phyloP scores from a whole-genome alignment of 2,797 vertebrate genomes.

The Schizopygopsis malacanthus region DNA sequence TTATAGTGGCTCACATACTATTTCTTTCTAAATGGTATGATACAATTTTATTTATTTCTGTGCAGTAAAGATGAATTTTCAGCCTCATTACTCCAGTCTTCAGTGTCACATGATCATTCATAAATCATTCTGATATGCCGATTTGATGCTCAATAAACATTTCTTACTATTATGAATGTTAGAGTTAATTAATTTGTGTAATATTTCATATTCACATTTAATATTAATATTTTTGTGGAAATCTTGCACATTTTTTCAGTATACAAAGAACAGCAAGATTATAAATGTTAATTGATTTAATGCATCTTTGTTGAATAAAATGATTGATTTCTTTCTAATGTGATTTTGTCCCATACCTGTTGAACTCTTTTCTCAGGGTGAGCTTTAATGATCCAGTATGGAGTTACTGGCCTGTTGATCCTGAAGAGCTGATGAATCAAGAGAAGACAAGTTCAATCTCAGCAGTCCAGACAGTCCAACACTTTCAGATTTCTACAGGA shows the following conservation, averaged over 20 bases:
- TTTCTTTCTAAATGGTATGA: neutral
- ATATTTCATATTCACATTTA: too few relatives aligned
- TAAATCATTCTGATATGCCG: too few relatives aligned
- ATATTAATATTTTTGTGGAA: neutral
- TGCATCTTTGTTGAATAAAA: neutral
- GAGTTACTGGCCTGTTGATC: neutral
- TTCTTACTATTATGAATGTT: too few relatives aligned
- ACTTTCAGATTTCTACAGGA: constrained; percentile 7
- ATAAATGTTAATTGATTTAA: neutral
- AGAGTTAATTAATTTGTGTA: too few relatives aligned
- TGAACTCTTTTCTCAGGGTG: neutral
- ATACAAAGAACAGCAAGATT: neutral
- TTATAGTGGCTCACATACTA: neutral
- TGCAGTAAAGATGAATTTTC: too few relatives aligned
- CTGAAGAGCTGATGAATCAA: neutral
- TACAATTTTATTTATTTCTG: too few relatives aligned
- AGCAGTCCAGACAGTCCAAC: neutral
- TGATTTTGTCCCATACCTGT: neutral
- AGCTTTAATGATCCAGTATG: constrained; percentile 1
- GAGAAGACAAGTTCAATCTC: neutral
- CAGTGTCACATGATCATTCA: too few relatives aligned
- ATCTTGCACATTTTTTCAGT: neutral
- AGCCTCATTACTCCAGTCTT: too few relatives aligned
- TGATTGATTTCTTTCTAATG: neutral
- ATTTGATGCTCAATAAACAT: too few relatives aligned